Evolutionary conservation across 2,888 invertebrate genomes (phyloP).

Genomic region (Archips xylosteana): DNA sequence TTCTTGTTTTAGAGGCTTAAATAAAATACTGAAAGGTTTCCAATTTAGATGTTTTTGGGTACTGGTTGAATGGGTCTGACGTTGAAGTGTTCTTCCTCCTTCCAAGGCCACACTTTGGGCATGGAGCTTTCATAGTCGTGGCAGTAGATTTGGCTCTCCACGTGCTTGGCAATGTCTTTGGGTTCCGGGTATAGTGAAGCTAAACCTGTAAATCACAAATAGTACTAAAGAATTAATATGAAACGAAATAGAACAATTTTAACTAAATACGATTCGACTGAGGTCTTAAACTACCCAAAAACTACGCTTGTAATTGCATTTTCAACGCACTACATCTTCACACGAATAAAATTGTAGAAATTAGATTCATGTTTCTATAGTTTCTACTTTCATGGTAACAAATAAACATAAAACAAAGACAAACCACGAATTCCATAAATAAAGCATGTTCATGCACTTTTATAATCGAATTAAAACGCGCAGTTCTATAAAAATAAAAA

Average conservation of each 20-base stretch:
- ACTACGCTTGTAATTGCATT: not conserved
- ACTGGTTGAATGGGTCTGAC: slow-evolving; percentile 77
- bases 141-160: slow-evolving; percentile 91
- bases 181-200: slow-evolving; percentile 96
- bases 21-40: slow-evolving; percentile 48
- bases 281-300: not conserved
- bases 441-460: slow-evolving; percentile 22
- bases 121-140: slow-evolving; percentile 92
- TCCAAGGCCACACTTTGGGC: slow-evolving; percentile 89
- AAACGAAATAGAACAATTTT: not conserved
- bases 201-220: slow-evolving; percentile 83
- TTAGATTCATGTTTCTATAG: not conserved
- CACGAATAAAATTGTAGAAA: not conserved
- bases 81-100: slow-evolving; percentile 78
- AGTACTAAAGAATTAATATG: not conserved
- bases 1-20: slow-evolving; percentile 26
- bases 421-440: slow-evolving; percentile 29
- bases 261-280: not conserved
- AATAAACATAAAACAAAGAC: slow-evolving; percentile 24
- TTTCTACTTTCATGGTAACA: not conserved
- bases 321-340: not conserved
- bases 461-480: slow-evolving; percentile 12
- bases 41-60: slow-evolving; percentile 76
- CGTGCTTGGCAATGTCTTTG: slow-evolving; percentile 89
- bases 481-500: slow-evolving; percentile 10